Evolutionary conservation across 2,113 vertebrate genomes (phyloP).

Genomic region (Gila orcuttii): DNA sequence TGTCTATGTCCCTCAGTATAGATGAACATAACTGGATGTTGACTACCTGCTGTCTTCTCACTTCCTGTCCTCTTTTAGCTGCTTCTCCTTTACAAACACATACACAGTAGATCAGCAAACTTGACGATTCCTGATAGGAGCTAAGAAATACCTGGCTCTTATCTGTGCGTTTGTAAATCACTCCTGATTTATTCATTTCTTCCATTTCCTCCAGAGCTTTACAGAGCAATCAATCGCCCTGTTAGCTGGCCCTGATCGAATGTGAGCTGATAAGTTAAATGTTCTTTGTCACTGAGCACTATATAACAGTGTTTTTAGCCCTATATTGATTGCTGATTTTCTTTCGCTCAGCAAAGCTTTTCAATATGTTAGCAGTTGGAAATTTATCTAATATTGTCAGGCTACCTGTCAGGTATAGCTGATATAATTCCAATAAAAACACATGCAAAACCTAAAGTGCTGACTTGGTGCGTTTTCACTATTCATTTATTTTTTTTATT

Average conservation of each 20-base stretch:
- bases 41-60: not conserved
- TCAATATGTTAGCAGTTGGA: conserved; percentile 58
- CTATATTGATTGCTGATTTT: conserved; percentile 66
- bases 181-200: conserved; percentile 56
- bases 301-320: conserved; percentile 61
- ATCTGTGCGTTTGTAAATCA: conserved; percentile 59
- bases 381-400: conserved; percentile 63
- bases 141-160: conserved; percentile 55
- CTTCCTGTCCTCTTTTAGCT: not conserved
- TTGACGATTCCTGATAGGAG: conserved; percentile 38
- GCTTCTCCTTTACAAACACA: not conserved
- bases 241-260: conserved; percentile 65
- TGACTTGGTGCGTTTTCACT: conserved; percentile 48
- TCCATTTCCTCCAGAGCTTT: conserved; percentile 54
- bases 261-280: conserved; percentile 59
- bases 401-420: conserved; percentile 5
- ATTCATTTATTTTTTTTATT: not conserved
- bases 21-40: not conserved
- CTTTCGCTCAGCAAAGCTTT: conserved; percentile 64
- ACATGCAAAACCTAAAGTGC: conserved; percentile 53
- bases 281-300: conserved; percentile 56
- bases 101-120: not conserved
- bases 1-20: not conserved
- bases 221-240: conserved; percentile 59
- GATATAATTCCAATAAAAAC: conserved; percentile 20